Evolutionary conservation across 2,113 vertebrate genomes (phyloP).

Genomic region (Apaloderma vittatum): DNA sequence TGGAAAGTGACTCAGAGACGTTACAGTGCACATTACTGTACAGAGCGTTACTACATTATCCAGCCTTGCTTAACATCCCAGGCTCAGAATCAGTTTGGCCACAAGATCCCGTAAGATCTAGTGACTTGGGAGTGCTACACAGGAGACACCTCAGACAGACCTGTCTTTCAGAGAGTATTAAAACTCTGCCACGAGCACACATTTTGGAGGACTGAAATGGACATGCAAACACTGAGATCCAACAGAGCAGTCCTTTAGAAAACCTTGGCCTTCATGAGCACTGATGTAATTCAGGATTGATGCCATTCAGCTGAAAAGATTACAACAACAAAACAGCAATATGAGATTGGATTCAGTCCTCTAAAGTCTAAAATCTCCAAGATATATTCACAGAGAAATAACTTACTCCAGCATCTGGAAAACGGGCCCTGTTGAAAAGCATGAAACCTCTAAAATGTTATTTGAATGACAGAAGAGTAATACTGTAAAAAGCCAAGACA

Average conservation of each 20-base stretch:
- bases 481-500: not conserved
- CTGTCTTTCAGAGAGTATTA: not conserved
- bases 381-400: conserved; percentile 33
- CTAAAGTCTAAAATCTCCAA: conserved; percentile 19
- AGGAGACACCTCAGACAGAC: not conserved
- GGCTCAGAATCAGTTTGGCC: not conserved
- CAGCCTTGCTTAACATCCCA: not conserved
- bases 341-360: conserved; percentile 2
- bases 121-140: not conserved
- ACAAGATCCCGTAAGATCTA: not conserved
- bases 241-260: conserved; percentile 21
- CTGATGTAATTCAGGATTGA: conserved; percentile 55
- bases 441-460: conserved; percentile 41
- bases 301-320: conserved; percentile 5
- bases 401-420: conserved; percentile 35
- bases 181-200: not conserved
- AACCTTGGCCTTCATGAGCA: conserved; percentile 12
- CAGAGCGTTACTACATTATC: not conserved
- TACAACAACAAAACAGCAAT: conserved; percentile 42
- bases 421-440: conserved; percentile 24
- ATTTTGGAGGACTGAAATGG: not conserved
- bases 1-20: not conserved
- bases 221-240: not conserved
- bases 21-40: not conserved
- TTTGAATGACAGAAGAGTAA: conserved; percentile 41